These are phyloP conservation scores for Alloscopus bannaensis DNA, from an alignment of 2,888 invertebrate species.

Conservation along the genomic window DNA sequence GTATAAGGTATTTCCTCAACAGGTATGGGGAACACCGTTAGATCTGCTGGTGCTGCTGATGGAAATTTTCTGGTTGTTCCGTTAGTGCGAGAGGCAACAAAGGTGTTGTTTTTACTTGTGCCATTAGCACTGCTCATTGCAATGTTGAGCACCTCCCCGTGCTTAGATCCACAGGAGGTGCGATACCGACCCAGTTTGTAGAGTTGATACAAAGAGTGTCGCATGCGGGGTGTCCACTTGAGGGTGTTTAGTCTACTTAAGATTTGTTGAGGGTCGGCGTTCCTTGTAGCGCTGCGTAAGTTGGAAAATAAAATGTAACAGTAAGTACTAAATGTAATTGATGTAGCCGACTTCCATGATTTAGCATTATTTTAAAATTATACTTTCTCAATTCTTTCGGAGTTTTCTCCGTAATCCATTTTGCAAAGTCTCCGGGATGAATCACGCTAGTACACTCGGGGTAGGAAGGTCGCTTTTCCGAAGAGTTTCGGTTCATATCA, in stretches of 20 bases:
- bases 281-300: conserved; percentile 19
- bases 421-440: conserved; percentile 43
- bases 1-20: conserved; percentile 45
- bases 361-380: neutral
- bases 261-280: conserved; percentile 15
- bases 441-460: conserved; percentile 44
- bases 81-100: conserved; percentile 38
- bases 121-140: conserved; percentile 2
- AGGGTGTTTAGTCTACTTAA: conserved; percentile 36
- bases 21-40: conserved; percentile 54
- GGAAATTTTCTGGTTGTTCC: conserved; percentile 22
- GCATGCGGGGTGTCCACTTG: conserved; percentile 46
- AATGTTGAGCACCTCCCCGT: too few species aligned
- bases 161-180: conserved; percentile 35
- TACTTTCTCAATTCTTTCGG: conserved; percentile 39
- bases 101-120: conserved; percentile 26
- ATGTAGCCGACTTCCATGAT: neutral
- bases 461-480: neutral
- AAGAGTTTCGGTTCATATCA: conserved; percentile 14
- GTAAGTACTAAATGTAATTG: neutral
- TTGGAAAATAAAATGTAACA: neutral
- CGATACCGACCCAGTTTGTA: conserved; percentile 52
- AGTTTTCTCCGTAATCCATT: conserved; percentile 40
- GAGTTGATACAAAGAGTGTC: conserved; percentile 24
- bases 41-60: conserved; percentile 19